Evolutionary conservation across 2,888 invertebrate genomes (phyloP).

Genomic region (Macrophya alboannulata): DNA sequence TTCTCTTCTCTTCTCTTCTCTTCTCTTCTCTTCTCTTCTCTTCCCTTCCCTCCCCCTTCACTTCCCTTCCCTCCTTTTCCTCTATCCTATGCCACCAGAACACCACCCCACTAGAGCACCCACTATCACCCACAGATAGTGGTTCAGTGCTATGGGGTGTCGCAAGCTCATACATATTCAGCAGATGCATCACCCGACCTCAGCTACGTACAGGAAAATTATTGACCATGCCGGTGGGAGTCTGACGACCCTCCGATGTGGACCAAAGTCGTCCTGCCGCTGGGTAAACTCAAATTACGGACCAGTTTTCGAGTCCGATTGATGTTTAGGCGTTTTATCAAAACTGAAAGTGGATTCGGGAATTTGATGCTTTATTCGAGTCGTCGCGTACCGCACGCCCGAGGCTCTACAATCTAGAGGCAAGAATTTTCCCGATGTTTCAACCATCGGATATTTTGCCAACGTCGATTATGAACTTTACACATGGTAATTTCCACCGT

Average conservation of each 20-base stretch:
- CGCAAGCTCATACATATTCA: slow-evolving; percentile 86
- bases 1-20: slow-evolving; percentile 61
- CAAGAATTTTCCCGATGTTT: slow-evolving; percentile 11
- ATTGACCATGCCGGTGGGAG: slow-evolving; percentile 72
- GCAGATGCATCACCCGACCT: slow-evolving; percentile 83
- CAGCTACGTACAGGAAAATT: slow-evolving; percentile 74
- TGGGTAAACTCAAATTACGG: slow-evolving; percentile 77
- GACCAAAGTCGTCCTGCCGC: slow-evolving; percentile 75
- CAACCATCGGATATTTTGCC: neutral
- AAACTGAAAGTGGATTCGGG: slow-evolving; percentile 70
- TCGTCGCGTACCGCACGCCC: slow-evolving; percentile 63
- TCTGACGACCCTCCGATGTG: slow-evolving; percentile 61
- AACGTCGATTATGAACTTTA: slow-evolving; percentile 23
- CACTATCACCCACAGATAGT: slow-evolving; percentile 79
- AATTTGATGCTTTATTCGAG: slow-evolving; percentile 55
- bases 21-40: slow-evolving; percentile 59
- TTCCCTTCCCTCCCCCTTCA: slow-evolving; percentile 57
- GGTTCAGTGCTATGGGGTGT: slow-evolving; percentile 78
- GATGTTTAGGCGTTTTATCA: slow-evolving; percentile 78
- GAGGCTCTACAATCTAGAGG: slow-evolving; percentile 70
- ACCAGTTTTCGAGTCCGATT: slow-evolving; percentile 78
- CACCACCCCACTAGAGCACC: slow-evolving; percentile 69
- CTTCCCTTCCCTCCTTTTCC: slow-evolving; percentile 57
- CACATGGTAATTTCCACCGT: neutral
- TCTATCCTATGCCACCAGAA: slow-evolving; percentile 48